These are phyloP conservation scores for Chironomus riparius DNA, from an alignment of 2,888 invertebrate species.

Conservation along the genomic window DNA sequence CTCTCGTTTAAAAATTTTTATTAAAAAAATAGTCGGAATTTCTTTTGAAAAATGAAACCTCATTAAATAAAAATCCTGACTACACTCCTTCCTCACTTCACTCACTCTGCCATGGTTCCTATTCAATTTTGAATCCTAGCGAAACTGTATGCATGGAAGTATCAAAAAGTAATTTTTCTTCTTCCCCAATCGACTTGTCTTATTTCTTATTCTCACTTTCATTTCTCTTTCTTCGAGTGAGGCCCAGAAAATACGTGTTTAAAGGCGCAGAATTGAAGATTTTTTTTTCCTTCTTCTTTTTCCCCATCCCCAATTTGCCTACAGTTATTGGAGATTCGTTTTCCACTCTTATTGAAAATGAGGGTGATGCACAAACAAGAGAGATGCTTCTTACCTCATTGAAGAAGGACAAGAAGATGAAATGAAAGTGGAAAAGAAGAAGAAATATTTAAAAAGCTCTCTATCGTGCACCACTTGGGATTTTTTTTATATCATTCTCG, in stretches of 20 bases:
- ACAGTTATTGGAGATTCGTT: not conserved
- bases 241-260: not conserved
- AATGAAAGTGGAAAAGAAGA: too few species aligned
- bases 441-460: too few species aligned
- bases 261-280: not conserved
- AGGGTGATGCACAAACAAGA: too few species aligned
- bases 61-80: too few species aligned
- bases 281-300: not conserved
- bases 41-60: too few species aligned
- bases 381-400: too few species aligned
- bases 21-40: too few species aligned
- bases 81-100: not conserved
- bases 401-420: too few species aligned
- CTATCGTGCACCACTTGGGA: too few species aligned
- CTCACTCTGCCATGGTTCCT: not conserved
- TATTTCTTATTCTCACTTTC: too few species aligned
- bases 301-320: not conserved
- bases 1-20: too few species aligned
- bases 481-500: too few species aligned
- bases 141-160: not conserved
- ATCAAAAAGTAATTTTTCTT: slow-evolving; percentile 9
- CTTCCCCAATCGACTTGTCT: not conserved
- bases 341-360: not conserved
- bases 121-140: not conserved
- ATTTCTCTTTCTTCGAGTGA: not conserved